Evolutionary conservation across 1,140 invertebrate genomes (phyloP).

Genomic region (Hesperophylax magnus): DNA sequence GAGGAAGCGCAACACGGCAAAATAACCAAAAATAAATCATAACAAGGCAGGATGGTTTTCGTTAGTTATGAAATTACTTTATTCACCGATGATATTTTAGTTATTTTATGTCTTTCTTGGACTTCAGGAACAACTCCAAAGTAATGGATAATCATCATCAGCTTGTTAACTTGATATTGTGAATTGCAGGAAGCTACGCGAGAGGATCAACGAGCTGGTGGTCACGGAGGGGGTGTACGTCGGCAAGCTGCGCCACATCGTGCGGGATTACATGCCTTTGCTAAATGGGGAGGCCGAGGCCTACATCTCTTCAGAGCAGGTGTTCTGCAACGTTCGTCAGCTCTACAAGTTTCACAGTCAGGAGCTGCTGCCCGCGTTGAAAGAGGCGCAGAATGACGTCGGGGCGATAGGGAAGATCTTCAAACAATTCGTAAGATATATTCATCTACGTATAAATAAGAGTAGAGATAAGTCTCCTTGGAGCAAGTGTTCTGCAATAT

Average conservation of each 20-base stretch:
- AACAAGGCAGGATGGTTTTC: too few species aligned
- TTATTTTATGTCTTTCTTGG: too few species aligned
- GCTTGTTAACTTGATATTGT: constrained; percentile 52
- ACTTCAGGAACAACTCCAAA: too few species aligned
- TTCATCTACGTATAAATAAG: too few species aligned
- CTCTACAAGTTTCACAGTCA: constrained; percentile 67
- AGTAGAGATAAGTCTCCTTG: too few species aligned
- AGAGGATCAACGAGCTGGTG: constrained; percentile 67
- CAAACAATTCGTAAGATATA: constrained; percentile 64
- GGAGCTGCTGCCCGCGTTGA: constrained; percentile 66
- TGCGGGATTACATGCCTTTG: constrained; percentile 68
- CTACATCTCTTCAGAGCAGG: constrained; percentile 62
- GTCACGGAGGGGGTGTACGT: constrained; percentile 69
- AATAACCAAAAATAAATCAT: too few species aligned
- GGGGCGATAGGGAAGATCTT: constrained; percentile 67
- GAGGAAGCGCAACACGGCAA: too few species aligned
- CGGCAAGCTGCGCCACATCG: constrained; percentile 65
- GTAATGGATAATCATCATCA: neutral
- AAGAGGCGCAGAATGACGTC: constrained; percentile 67
- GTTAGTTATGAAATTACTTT: too few species aligned
- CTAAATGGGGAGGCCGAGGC: constrained; percentile 61
- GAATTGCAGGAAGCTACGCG: constrained; percentile 64
- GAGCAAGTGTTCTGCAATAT: too few species aligned
- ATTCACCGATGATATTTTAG: too few species aligned
- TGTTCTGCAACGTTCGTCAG: constrained; percentile 68